A percentile compares a stretch with the other conserved stretches of the same genome.
phyloP scores from a whole-genome alignment of 2,113 vertebrate species.

The Macquaria ambigua region DNA sequence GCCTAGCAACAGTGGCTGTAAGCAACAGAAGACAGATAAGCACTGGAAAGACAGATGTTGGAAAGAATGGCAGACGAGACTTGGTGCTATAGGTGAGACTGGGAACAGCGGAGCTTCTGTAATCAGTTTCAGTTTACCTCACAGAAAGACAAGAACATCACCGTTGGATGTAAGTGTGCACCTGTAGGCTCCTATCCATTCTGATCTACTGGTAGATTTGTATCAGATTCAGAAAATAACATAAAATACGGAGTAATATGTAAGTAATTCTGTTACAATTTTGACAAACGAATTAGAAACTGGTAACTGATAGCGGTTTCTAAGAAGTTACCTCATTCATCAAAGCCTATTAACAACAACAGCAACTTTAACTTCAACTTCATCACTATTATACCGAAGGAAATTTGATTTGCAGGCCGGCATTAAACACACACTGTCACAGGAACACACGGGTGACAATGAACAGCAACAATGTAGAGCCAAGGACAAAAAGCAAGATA shows the following conservation, averaged over 20 bases:
- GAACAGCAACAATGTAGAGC: not conserved
- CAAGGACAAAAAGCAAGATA: not conserved
- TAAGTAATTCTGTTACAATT: not conserved
- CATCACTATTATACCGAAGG: rapidly evolving
- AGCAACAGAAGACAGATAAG: slow-evolving; percentile 13
- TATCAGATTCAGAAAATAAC: not conserved
- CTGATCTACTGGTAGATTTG: not conserved
- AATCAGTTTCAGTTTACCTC: not conserved
- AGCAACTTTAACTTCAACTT: not conserved
- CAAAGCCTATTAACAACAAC: not conserved
- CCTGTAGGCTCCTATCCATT: not conserved
- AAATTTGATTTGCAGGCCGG: not conserved
- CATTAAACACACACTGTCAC: not conserved
- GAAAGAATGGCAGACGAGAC: not conserved
- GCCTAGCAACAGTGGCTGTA: slow-evolving; percentile 28
- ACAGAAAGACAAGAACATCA: slow-evolving; percentile 12
- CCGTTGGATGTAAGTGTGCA: not conserved
- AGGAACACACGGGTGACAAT: not conserved
- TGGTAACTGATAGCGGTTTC: not conserved
- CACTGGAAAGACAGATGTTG: slow-evolving; percentile 20
- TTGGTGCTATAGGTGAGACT: not conserved
- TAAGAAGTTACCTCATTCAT: not conserved
- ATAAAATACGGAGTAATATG: not conserved
- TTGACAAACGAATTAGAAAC: not conserved
- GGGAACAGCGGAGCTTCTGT: slow-evolving; percentile 8